phyloP scores from a whole-genome alignment of 2,888 invertebrate genomes.

The Acrocyrtus sp. region DNA sequence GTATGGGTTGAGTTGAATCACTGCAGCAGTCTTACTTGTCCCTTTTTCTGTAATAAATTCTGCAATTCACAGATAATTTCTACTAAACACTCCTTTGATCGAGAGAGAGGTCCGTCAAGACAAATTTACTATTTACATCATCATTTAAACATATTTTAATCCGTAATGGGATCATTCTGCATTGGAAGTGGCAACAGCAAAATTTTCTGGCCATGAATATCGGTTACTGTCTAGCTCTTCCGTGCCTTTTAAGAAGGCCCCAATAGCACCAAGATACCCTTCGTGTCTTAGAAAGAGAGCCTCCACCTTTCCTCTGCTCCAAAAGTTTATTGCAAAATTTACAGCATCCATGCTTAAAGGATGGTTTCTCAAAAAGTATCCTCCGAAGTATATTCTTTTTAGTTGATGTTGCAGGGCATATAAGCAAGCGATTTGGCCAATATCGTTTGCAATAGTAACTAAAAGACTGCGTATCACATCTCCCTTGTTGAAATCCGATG shows the following conservation, averaged over 20 bases:
- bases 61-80: too few relatives aligned
- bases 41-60: too few relatives aligned
- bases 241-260: conserved; percentile 75
- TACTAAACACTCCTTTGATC: too few relatives aligned
- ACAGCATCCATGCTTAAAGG: conserved; percentile 77
- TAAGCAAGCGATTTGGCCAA: conserved; percentile 77
- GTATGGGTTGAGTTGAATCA: too few relatives aligned
- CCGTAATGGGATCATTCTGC: too few relatives aligned
- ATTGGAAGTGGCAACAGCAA: too few relatives aligned
- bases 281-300: conserved; percentile 77
- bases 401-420: conserved; percentile 75
- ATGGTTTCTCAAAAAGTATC: conserved; percentile 76
- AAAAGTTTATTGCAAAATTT: conserved; percentile 72
- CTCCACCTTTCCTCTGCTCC: conserved; percentile 75
- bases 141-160: too few relatives aligned
- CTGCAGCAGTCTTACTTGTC: too few relatives aligned
- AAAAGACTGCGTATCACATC: conserved; percentile 75
- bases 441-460: conserved; percentile 76
- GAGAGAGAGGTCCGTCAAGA: too few relatives aligned
- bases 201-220: conserved; percentile 77
- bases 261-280: conserved; percentile 77
- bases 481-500: conserved; percentile 68
- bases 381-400: conserved; percentile 75
- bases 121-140: too few relatives aligned
- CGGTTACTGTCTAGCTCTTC: conserved; percentile 69